These are phyloP conservation scores for Brachyistius frenatus DNA, from an alignment of 2,113 vertebrate species.

Conservation along the genomic window DNA sequence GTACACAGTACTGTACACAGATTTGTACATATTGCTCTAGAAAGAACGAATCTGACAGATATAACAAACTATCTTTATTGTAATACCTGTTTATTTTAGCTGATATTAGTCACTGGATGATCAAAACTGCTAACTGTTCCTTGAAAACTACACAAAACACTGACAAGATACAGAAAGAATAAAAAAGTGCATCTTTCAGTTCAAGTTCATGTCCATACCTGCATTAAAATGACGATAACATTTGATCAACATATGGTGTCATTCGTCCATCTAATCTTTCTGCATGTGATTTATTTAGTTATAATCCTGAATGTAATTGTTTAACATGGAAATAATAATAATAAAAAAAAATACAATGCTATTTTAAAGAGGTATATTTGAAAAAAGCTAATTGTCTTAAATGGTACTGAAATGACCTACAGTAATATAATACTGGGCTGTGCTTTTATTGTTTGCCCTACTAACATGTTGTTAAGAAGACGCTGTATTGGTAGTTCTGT, in stretches of 20 bases:
- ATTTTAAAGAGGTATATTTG: constrained; percentile 86
- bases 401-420: constrained; percentile 87
- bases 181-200: constrained; percentile 63
- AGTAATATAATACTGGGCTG: constrained; percentile 85
- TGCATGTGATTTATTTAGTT: constrained; percentile 91
- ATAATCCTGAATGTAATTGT: constrained; percentile 92
- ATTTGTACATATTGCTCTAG: constrained; percentile 56
- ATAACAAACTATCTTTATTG: constrained; percentile 33
- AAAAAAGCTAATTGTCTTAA: constrained; percentile 87
- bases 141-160: constrained; percentile 42
- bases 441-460: constrained; percentile 87
- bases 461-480: constrained; percentile 87
- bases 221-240: constrained; percentile 58
- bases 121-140: constrained; percentile 31
- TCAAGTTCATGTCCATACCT: constrained; percentile 47
- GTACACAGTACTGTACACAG: constrained; percentile 54
- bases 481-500: constrained; percentile 83
- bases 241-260: constrained; percentile 75
- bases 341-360: constrained; percentile 75
- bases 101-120: constrained; percentile 56
- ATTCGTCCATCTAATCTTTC: constrained; percentile 88
- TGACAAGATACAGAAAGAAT: constrained; percentile 56
- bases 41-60: constrained; percentile 39
- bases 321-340: constrained; percentile 84
- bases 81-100: constrained; percentile 58